Base-by-base conservation (phyloP, 2,888 invertebrate genomes). In the Diaphora mendica region DNA sequence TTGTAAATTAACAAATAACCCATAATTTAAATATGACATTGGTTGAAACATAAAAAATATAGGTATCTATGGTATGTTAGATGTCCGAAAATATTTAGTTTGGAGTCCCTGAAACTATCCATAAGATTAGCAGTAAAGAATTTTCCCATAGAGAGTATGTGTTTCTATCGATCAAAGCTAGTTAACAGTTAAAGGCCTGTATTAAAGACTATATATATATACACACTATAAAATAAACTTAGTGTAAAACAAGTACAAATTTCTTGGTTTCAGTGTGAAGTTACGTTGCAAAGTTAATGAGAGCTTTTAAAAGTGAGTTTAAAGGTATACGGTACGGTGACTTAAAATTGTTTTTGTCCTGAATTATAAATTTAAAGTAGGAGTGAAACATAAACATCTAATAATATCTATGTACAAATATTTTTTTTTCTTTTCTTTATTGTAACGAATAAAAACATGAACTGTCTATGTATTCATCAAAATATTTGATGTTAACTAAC, bases 401-500 rank as follows among this genome's bases (percentile, higher is more conserved):
- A 26, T 26, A 26, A 26, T 13, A 59, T 30, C 9, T 7, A 7
- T 62, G 3, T 30, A 30, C 2, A 11, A n/a, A n/a, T 17, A 23
- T 51, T 51, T 23, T 23, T 2, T 51, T 51, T 15, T 23, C 15
- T 39, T 39, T 39, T 39, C 39, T 33, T 51, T 39, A 59, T 72
- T 76, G 66, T 73, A 79, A 75, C 74, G 66, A 77, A 75, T 77
- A 75, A 77, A 33, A 70, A 73, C 70, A 71, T 72, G 17, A 74
- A 78, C 72, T 73, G 79, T 80, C 73, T 75, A 79, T 82, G 81
- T 73, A 82, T 86, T 78, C 71, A 64, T 71, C 30, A 64, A 30
- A 64, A 76, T 78, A 78, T 77, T 73, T 73, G 75, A 81, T 79
- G 74, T 81, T 85, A 87, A 81, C 85, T 80, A 87, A 89, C 82